Base-by-base conservation (phyloP, 2,888 invertebrate genomes). In the Euzophera pinguis region DNA sequence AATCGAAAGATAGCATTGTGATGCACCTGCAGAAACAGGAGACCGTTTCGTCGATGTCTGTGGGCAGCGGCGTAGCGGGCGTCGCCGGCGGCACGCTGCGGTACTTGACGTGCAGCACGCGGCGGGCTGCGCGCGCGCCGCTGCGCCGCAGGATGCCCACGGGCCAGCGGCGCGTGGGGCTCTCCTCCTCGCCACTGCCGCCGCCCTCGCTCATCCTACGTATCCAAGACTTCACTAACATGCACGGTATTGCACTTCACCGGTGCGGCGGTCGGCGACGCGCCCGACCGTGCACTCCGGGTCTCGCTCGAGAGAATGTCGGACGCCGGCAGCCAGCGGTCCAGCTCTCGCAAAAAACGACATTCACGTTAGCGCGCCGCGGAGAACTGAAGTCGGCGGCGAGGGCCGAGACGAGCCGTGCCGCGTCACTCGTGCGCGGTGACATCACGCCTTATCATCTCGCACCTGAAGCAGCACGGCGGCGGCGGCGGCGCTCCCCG, bases 21-120 rank as follows among this genome's bases (percentile, higher is more conserved):
- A 66, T 74, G 87, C 89, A 95, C 95, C 95, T 94, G 93, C 95
- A 95, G 86, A 95, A 95, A 80, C 95, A 95, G 70, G 94, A 94
- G 79, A 95, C 94, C 56, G 94, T 94, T 64, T 94, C 93, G 78
- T 94, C 94, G 65, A 93, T 78, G 62, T 93, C 92, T 64, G 93
- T 81, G 58, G 92, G 91, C 63, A 85, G 69, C 71, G 73, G 65
- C 47, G 61, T 45, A 42, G 60, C 65, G 54, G 62, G 54, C 34
- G 62, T 58, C 53, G 70, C 58, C 47, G 74, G 71, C 55, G 82
- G 77, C 64, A 78, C 81, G 72, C 81, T 78, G 70, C 83, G 83
- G 77, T 84, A 86, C 73, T 83, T 76, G 65, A 80, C 86, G 79
- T 76, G 84, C 67, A 78, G 77, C 67, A 76, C 77, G 58, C 79